Evolutionary conservation across 2,888 invertebrate genomes (phyloP).

Genomic region (Seira musarum): DNA sequence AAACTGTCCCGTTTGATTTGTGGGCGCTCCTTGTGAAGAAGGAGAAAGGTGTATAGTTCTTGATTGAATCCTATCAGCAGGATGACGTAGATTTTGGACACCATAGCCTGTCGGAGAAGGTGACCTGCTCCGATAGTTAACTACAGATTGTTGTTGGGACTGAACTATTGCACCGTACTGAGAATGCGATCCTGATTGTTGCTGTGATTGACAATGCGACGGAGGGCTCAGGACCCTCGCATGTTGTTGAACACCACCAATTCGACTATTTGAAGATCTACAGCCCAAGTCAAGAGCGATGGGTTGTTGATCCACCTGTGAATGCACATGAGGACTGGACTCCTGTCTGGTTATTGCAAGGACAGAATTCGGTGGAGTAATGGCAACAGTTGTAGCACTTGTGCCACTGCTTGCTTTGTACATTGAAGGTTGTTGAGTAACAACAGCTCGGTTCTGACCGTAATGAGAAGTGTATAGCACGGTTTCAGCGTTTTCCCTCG

Average conservation of each 20-base stretch:
- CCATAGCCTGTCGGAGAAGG: conserved; percentile 63
- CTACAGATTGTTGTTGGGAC: conserved; percentile 52
- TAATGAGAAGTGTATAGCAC: conserved; percentile 45
- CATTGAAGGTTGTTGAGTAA: conserved; percentile 45
- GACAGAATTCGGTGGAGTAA: conserved; percentile 57
- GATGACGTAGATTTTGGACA: conserved; percentile 55
- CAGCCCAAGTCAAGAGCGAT: conserved; percentile 68
- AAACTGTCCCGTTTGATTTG: conserved; percentile 40
- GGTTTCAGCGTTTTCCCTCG: conserved; percentile 40
- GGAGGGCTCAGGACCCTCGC: conserved; percentile 71
- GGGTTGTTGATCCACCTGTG: conserved; percentile 63
- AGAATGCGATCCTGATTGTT: conserved; percentile 61
- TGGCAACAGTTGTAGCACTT: conserved; percentile 39
- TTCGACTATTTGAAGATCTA: conserved; percentile 48
- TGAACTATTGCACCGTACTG: conserved; percentile 61
- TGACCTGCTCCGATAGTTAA: conserved; percentile 62
- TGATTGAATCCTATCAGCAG: conserved; percentile 35
- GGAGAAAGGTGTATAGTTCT: conserved; percentile 42
- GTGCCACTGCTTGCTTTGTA: conserved; percentile 51
- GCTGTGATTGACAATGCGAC: conserved; percentile 65
- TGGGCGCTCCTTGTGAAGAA: conserved; percentile 40
- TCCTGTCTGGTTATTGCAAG: conserved; percentile 48
- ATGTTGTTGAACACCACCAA: conserved; percentile 68
- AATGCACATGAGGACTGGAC: conserved; percentile 47
- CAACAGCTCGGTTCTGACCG: conserved; percentile 45